These are phyloP conservation scores for Margarornis squamiger DNA, from an alignment of 2,797 vertebrate species.

Conservation along the genomic window DNA sequence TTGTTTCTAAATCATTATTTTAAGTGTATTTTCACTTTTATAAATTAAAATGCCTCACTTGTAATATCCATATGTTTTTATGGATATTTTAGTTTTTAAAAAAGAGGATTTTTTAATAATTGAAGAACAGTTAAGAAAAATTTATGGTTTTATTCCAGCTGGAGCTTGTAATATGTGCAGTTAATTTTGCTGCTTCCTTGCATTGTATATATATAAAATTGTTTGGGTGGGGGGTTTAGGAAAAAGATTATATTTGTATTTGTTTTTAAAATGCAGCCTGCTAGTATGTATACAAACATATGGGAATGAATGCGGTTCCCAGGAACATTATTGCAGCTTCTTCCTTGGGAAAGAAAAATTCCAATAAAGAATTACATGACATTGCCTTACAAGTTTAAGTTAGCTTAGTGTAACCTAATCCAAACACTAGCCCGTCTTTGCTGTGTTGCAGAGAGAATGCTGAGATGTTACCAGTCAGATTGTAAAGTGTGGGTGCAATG, in stretches of 20 bases:
- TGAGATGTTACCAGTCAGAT: background rate
- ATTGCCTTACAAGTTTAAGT: background rate
- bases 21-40: background rate
- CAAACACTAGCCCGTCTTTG: background rate
- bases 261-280: background rate
- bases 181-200: background rate
- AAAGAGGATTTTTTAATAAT: background rate
- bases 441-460: background rate
- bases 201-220: background rate
- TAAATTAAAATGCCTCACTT: background rate
- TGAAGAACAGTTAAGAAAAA: background rate
- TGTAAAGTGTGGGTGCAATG: background rate
- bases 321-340: background rate
- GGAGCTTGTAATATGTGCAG: background rate
- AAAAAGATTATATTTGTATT: background rate
- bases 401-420: background rate
- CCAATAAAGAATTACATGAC: background rate
- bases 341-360: background rate
- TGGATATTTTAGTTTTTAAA: background rate
- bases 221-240: background rate
- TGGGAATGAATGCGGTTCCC: background rate
- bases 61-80: background rate
- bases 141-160: accelerated
- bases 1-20: background rate
- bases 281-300: background rate